A percentile compares a stretch with the other conserved stretches of the same genome.
These are phyloP conservation scores for Stenichneumon culpator DNA, from an alignment of 2,888 invertebrate species.

Conservation along the genomic window DNA sequence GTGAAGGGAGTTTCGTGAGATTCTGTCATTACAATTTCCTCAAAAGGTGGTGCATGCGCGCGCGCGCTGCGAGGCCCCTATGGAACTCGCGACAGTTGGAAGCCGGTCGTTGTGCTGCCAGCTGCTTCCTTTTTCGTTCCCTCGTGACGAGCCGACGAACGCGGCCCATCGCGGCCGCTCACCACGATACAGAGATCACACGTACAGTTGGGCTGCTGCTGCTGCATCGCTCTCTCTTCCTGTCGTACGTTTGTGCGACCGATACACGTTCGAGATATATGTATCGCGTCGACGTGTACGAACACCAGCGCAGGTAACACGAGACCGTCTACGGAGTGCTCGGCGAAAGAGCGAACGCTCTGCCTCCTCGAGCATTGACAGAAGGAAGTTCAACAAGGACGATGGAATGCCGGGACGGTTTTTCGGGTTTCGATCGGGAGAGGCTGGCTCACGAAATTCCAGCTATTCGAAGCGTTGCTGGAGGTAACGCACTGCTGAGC, in stretches of 20 bases:
- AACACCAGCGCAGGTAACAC: constrained; percentile 43
- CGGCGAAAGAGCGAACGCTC: constrained; percentile 15
- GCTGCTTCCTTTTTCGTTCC: constrained; percentile 65
- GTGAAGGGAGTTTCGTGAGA: not conserved
- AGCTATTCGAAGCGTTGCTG: not conserved
- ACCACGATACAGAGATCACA: constrained; percentile 47
- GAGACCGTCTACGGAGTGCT: constrained; percentile 42
- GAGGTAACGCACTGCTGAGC: not conserved
- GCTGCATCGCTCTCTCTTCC: constrained; percentile 27
- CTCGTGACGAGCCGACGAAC: constrained; percentile 50
- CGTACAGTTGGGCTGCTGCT: constrained; percentile 50
- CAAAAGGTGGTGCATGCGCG: constrained; percentile 7
- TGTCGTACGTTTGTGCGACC: constrained; percentile 15
- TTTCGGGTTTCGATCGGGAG: constrained; percentile 25
- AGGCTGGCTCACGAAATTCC: not conserved
- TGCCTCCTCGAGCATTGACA: constrained; percentile 31
- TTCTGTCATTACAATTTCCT: constrained; percentile 12
- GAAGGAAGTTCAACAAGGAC: constrained; percentile 59
- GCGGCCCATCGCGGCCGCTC: constrained; percentile 33
- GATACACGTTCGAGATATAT: constrained; percentile 1
- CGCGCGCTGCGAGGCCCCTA: not conserved
- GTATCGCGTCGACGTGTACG: constrained; percentile 23
- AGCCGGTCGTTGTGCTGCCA: constrained; percentile 52
- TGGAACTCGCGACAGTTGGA: constrained; percentile 50
- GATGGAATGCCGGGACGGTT: constrained; percentile 58